These are phyloP conservation scores for Anseranas semipalmata DNA, from an alignment of 2,113 vertebrate species.

Conservation along the genomic window DNA sequence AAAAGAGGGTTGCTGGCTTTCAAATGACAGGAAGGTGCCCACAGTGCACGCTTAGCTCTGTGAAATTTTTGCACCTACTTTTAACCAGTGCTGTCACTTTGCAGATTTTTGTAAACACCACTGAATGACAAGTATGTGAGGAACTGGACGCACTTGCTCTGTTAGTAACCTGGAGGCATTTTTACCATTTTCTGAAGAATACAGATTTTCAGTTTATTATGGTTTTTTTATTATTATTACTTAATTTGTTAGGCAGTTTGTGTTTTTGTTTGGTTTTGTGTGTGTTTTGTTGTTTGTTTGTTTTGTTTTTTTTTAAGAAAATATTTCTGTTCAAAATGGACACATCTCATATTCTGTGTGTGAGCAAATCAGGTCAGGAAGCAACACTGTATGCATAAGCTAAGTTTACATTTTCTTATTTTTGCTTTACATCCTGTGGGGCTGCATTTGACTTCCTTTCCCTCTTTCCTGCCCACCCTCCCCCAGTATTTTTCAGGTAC, in stretches of 20 bases:
- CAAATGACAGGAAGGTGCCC: neutral
- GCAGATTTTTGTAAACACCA: neutral
- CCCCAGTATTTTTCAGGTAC: neutral
- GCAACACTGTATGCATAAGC: neutral
- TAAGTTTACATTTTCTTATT: neutral
- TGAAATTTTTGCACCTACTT: neutral
- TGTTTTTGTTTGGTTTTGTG: neutral
- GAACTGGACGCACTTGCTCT: neutral
- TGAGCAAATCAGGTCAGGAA: neutral
- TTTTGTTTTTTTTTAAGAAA: neutral
- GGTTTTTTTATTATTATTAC: neutral
- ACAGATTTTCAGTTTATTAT: neutral
- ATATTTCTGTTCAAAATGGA: neutral
- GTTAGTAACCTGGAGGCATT: neutral
- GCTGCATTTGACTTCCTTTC: neutral
- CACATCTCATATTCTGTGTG: neutral
- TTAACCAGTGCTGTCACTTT: neutral
- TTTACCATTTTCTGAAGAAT: neutral
- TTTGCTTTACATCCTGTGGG: neutral
- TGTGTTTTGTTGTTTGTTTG: neutral
- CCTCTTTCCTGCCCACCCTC: neutral
- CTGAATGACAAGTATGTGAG: neutral
- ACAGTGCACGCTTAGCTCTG: neutral
- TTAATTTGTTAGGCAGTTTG: neutral
- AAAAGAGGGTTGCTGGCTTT: neutral